Conservation (phyloP, 2,888 invertebrate genomes). For the Cerastoderma edule region DNA sequence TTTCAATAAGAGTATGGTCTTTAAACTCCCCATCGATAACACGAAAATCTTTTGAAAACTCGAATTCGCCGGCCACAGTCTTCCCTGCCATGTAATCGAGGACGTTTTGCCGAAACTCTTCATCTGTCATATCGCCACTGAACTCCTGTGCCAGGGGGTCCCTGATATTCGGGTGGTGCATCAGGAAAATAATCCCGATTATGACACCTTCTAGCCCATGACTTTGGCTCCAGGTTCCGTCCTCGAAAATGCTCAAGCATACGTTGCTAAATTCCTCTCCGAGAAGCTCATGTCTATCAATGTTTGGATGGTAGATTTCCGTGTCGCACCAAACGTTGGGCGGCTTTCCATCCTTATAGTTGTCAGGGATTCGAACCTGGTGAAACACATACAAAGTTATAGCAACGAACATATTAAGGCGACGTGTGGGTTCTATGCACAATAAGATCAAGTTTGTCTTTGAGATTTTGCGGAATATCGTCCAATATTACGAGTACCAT, state of each 20-base stretch:
- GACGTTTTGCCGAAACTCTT: slow-evolving; percentile 35
- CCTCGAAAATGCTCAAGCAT: slow-evolving; percentile 46
- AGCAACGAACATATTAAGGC: too few species aligned
- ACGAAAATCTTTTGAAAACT: slow-evolving; percentile 19
- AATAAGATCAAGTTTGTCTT: too few species aligned
- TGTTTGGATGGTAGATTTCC: slow-evolving; percentile 53
- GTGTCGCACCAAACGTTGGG: slow-evolving; percentile 45
- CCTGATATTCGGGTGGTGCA: slow-evolving; percentile 42
- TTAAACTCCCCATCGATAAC: slow-evolving; percentile 27
- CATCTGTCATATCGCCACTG: slow-evolving; percentile 9
- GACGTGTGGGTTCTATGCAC: too few species aligned
- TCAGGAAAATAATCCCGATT: slow-evolving; percentile 37
- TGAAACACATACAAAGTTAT: too few species aligned
- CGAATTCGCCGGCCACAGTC: slow-evolving; percentile 9
- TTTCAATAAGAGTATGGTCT: slow-evolving; percentile 15
- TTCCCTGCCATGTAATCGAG: slow-evolving; percentile 41
- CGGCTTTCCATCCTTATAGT: slow-evolving; percentile 16
- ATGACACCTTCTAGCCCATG: slow-evolving; percentile 37
- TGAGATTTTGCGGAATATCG: too few species aligned
- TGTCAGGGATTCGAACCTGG: not conserved
- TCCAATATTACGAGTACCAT: too few species aligned
- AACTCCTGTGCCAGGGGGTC: slow-evolving; percentile 36
- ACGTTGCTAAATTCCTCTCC: slow-evolving; percentile 33
- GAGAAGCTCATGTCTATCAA: slow-evolving; percentile 28
- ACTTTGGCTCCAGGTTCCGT: slow-evolving; percentile 29